Evolutionary conservation across 2,113 vertebrate genomes (phyloP), one percentile per base, ranked within the genome.

Genomic region (Toxostoma redivivum): DNA sequence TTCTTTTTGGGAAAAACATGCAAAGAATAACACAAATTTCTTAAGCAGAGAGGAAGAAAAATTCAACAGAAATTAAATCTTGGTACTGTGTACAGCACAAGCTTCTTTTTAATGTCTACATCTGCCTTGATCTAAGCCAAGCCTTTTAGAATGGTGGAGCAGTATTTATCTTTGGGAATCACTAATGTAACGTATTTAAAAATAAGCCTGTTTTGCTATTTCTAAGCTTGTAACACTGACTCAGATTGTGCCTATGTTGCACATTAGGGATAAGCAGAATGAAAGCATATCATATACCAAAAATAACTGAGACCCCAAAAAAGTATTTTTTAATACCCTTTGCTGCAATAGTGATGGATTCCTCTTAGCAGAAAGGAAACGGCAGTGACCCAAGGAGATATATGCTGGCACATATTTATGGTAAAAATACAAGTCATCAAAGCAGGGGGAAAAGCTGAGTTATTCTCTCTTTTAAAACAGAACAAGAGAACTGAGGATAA

Each of bases 21-120:
- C 44, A 67, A 92, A 93, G 62, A 92, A 82, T 66, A 92, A 81
- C n/a, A 88, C 12, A 58, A 70, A 74, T 90, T 83, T 90, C 71
- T 95, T 62, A 83, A 64, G 51, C 38, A 88, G 40, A 86, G 54
- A 61, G 38, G 50, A 80, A 90, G n/a, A 73, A 94, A 92, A 62
- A 35, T 45, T 82, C 66, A 74, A 71, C 31, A 85, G 58, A 87
- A 89, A 81, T 80, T 79, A 76, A 54, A 85, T 90, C 40, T 69
- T 67, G 33, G 31, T 56, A 74, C 65, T 70, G 40, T 33, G 37
- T 30, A 73, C 20, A 77, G 30, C 38, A 79, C 30, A 45, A 85
- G 13, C 23, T 82, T 44, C 28, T 69, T 90, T 95, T 56, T 45
- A 66, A 81, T 42, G 45, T 62, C 37, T 87, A 33, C 12, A 45